Evolutionary conservation across 1,140 invertebrate species (phyloP), one percentile per base, ranked within the genome.

Genomic region (Proctacanthus coquilletti): DNA sequence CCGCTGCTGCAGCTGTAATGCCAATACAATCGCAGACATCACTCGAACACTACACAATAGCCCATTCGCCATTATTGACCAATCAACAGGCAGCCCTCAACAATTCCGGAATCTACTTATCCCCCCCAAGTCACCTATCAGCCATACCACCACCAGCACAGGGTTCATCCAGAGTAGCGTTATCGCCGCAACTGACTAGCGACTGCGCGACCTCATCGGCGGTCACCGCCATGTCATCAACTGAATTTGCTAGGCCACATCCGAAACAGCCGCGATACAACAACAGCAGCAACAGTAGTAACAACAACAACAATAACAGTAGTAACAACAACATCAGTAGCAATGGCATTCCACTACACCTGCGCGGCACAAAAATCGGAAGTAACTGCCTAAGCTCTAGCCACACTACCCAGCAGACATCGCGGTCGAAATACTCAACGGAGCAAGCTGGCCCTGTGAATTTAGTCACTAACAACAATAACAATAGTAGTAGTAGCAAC

Each of bases 1-100:
- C 32, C 11, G 32, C 32, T 13, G 32, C 32, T 34, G 32, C 32
- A 34, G 32, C 32, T 13, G 32, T 34, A 17, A 34, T 34, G 11
- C 32, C 32, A 5, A n/a, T n/a, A n/a, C n/a, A n/a, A n/a, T 27
- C 23, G 23, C 23, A n/a, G n/a, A n/a, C n/a, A n/a, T n/a, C n/a
- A n/a, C n/a, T n/a, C n/a, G n/a, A n/a, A n/a, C n/a, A n/a, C n/a
- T n/a, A n/a, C n/a, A n/a, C n/a, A n/a, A n/a, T n/a, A n/a, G n/a
- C n/a, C n/a, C n/a, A n/a, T n/a, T n/a, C n/a, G n/a, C n/a, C n/a
- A n/a, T n/a, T n/a, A n/a, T n/a, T n/a, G n/a, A n/a, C n/a, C n/a
- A n/a, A n/a, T n/a, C n/a, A n/a, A n/a, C n/a, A n/a, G n/a, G n/a
- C n/a, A n/a, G n/a, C n/a, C n/a, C n/a, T n/a, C n/a, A n/a, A n/a